A percentile compares a stretch with the other conserved stretches of the same genome.
These are phyloP conservation scores for Nilaparvata lugens DNA, from an alignment of 1,140 invertebrate species.

Conservation along the genomic window DNA sequence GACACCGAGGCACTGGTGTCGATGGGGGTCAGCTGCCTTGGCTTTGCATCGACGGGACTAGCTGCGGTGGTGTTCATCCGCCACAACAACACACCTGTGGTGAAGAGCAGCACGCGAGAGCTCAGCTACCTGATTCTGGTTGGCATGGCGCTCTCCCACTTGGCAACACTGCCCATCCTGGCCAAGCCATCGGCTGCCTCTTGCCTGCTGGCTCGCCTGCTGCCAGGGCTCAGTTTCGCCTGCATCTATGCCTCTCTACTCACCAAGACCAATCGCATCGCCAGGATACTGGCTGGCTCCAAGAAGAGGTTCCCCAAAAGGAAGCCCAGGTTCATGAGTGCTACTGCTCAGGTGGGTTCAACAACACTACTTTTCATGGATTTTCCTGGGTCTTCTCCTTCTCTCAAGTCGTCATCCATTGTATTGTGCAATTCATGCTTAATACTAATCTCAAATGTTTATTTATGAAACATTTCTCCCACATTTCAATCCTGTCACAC, in stretches of 20 bases:
- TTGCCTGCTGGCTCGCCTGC: conserved; percentile 56
- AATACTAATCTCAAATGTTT: too few species aligned
- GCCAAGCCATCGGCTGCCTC: conserved; percentile 54
- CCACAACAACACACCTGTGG: conserved; percentile 58
- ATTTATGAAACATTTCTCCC: too few species aligned
- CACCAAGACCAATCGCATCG: conserved; percentile 81
- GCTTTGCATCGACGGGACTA: conserved; percentile 50
- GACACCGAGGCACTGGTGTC: conserved; percentile 48
- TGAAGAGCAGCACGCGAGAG: conserved; percentile 57
- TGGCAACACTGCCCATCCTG: conserved; percentile 56
- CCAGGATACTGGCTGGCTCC: conserved; percentile 69
- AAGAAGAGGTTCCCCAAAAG: conserved; percentile 72
- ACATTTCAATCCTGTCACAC: too few species aligned
- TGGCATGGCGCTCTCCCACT: conserved; percentile 44
- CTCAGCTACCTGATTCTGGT: conserved; percentile 59
- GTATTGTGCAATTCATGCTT: too few species aligned
- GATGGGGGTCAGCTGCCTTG: conserved; percentile 47
- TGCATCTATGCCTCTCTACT: conserved; percentile 76
- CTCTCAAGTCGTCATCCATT: too few species aligned
- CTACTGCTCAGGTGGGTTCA: conserved; percentile 37
- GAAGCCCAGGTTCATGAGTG: conserved; percentile 57
- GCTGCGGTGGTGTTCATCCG: conserved; percentile 49
- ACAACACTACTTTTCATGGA: too few species aligned
- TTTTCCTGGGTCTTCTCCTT: too few species aligned
- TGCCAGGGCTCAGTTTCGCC: conserved; percentile 69